Percentiles rank a stretch among this genome's conserved stretches.
Evolutionary conservation across 2,797 vertebrate genomes (phyloP).

Genomic region (Anomalospiza imberbis): DNA sequence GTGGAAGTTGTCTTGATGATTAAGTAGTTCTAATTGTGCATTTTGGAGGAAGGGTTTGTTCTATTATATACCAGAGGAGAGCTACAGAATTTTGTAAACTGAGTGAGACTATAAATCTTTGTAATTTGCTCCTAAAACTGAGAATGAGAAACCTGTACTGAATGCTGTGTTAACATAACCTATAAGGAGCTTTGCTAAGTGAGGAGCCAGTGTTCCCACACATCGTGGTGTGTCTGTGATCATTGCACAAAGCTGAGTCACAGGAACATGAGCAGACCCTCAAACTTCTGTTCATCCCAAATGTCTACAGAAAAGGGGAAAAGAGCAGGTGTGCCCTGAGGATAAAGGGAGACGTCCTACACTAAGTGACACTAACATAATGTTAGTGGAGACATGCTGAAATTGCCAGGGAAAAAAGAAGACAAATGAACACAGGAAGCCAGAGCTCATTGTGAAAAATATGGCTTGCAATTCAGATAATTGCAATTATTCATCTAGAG

Average conservation of each 20-base stretch:
- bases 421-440: slow-evolving; percentile 42
- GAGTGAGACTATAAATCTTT: slow-evolving; percentile 22
- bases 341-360: slow-evolving; percentile 15
- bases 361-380: slow-evolving; percentile 26
- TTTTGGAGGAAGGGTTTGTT: slow-evolving; percentile 41
- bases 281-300: slow-evolving; percentile 66
- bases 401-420: slow-evolving; percentile 29
- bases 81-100: slow-evolving; percentile 16
- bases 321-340: slow-evolving; percentile 56
- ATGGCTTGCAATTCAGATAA: slow-evolving; percentile 21
- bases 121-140: slow-evolving; percentile 48
- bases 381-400: slow-evolving; percentile 43
- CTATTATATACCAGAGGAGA: background rate
- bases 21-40: slow-evolving; percentile 10
- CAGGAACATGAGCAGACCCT: slow-evolving; percentile 60
- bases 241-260: slow-evolving; percentile 42
- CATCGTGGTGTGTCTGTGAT: slow-evolving; percentile 49
- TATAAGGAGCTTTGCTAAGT: slow-evolving; percentile 46
- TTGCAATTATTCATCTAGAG: slow-evolving; percentile 25
- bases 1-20: background rate
- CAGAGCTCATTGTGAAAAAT: slow-evolving; percentile 55
- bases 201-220: slow-evolving; percentile 51
- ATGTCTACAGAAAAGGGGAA: slow-evolving; percentile 31
- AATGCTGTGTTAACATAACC: slow-evolving; percentile 47
- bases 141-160: slow-evolving; percentile 36